These are phyloP conservation scores for Coregonus ussuriensis DNA, from an alignment of 2,797 vertebrate genomes.

Conservation along the genomic window DNA sequence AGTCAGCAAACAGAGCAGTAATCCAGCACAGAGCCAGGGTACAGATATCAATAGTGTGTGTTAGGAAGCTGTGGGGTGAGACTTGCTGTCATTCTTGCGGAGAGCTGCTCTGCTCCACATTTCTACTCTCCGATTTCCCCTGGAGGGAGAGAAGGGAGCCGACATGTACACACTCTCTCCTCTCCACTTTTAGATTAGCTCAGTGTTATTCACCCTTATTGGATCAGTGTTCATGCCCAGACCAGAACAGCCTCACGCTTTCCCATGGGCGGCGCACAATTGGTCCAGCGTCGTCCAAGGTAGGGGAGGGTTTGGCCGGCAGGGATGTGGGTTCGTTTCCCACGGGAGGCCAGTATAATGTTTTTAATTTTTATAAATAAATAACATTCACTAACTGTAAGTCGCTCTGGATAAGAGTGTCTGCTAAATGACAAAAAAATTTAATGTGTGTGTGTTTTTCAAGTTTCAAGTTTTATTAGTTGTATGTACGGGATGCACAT, in stretches of 20 bases:
- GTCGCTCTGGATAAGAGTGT: no score
- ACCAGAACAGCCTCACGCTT: not conserved
- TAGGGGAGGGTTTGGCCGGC: no score
- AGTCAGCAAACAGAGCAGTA: constrained; percentile 45
- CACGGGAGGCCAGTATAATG: no score
- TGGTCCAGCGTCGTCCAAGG: no score
- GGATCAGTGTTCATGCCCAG: constrained; percentile 46
- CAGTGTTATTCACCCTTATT: constrained; percentile 46
- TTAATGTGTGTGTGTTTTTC: no score
- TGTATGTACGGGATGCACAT: no score
- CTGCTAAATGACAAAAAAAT: no score
- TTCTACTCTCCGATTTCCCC: constrained; percentile 25
- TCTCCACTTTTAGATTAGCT: constrained; percentile 37
- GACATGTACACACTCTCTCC: constrained; percentile 29
- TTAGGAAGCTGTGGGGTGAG: constrained; percentile 42
- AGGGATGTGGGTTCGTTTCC: no score
- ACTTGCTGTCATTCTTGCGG: constrained; percentile 62
- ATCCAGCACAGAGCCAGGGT: constrained; percentile 48
- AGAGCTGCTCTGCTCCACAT: constrained; percentile 38
- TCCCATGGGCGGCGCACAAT: no score
- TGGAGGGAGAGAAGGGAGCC: constrained; percentile 28
- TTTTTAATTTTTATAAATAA: no score
- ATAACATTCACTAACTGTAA: no score
- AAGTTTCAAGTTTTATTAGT: no score
- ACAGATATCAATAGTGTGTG: constrained; percentile 55